phyloP scores from a whole-genome alignment of 2,797 vertebrate genomes.

The Cirrhinus mrigala region DNA sequence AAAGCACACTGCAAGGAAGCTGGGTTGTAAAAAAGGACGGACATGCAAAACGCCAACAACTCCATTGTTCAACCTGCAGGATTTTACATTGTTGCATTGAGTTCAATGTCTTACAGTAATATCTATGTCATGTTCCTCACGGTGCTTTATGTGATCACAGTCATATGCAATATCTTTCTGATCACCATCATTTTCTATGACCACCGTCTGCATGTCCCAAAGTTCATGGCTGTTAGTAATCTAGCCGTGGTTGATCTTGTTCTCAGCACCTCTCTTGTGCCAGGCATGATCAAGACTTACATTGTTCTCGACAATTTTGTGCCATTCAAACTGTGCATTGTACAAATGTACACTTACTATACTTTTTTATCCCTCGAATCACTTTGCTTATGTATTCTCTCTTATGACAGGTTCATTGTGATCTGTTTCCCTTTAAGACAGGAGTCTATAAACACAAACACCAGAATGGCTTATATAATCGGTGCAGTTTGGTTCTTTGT shows the following conservation, averaged over 20 bases:
- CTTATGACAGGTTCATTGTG: constrained; percentile 73
- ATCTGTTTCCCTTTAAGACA: constrained; percentile 77
- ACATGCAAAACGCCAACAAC: constrained; percentile 63
- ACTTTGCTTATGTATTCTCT: constrained; percentile 69
- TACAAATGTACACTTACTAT: constrained; percentile 74
- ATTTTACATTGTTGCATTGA: constrained; percentile 72
- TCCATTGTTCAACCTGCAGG: constrained; percentile 73
- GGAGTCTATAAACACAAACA: constrained; percentile 67
- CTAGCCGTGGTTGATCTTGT: constrained; percentile 71
- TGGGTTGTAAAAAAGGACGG: neutral
- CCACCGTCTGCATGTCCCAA: constrained; percentile 69
- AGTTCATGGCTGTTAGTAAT: constrained; percentile 73
- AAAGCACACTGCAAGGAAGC: no score
- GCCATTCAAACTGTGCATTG: constrained; percentile 69
- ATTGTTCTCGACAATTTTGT: constrained; percentile 70
- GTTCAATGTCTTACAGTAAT: constrained; percentile 59
- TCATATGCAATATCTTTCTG: constrained; percentile 69
- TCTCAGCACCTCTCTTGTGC: constrained; percentile 69
- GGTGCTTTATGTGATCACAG: constrained; percentile 67
- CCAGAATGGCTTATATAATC: constrained; percentile 68
- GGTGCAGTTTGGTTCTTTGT: constrained; percentile 58
- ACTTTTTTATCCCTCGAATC: constrained; percentile 61
- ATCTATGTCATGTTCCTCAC: constrained; percentile 72
- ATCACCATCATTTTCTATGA: constrained; percentile 67
- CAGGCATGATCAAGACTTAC: constrained; percentile 73